Evolutionary conservation across 2,888 invertebrate species (phyloP).

Genomic region (Drosophila putrida): DNA sequence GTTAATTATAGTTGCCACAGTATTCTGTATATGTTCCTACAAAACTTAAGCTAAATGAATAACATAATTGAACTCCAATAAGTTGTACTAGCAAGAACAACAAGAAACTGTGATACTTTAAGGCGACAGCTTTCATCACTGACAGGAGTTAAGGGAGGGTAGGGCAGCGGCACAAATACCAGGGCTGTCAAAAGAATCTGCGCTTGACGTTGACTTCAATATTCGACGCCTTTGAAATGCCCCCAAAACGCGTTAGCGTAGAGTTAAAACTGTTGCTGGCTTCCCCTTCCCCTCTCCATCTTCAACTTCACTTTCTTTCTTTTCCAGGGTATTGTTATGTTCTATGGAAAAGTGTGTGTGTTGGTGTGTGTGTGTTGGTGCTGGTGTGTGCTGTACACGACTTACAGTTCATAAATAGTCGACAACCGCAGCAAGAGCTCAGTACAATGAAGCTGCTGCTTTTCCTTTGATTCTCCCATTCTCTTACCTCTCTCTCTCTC

Average conservation of each 20-base stretch:
- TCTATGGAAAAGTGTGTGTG: background rate
- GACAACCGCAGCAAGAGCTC: constrained; percentile 25
- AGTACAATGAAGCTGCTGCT: constrained; percentile 28
- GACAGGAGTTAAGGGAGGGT: background rate
- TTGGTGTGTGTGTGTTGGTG: constrained; percentile 16
- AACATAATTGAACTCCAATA: background rate
- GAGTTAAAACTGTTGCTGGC: constrained; percentile 34
- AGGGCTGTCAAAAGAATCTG: constrained; percentile 24
- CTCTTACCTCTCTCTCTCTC: background rate
- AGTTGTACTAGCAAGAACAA: constrained; percentile 22
- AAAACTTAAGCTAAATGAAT: too few relatives aligned
- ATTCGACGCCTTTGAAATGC: constrained; percentile 70
- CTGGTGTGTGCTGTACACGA: constrained; percentile 30
- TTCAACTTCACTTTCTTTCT: constrained; percentile 6
- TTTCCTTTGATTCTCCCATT: background rate
- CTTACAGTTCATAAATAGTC: constrained; percentile 69
- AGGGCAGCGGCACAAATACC: background rate
- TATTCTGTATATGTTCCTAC: too few relatives aligned
- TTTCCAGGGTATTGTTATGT: constrained; percentile 12
- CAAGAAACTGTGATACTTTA: constrained; percentile 9
- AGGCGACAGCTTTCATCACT: background rate
- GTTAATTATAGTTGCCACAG: too few relatives aligned
- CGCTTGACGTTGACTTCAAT: constrained; percentile 66
- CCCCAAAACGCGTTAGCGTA: constrained; percentile 39
- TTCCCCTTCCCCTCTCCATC: too few relatives aligned